Conservation (phyloP, 2,888 invertebrate species). For the Bembecia ichneumoniformis region DNA sequence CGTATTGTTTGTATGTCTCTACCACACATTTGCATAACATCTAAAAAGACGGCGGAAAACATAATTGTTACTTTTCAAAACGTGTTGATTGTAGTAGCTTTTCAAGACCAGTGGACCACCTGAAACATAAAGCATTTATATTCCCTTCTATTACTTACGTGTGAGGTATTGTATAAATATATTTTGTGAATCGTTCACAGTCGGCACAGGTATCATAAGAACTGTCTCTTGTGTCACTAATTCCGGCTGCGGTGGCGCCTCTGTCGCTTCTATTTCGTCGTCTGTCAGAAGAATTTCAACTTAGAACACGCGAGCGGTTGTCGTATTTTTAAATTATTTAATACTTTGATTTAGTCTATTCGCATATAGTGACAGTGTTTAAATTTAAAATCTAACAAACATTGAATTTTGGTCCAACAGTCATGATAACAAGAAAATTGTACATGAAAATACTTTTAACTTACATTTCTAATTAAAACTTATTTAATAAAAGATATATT, state of each 20-base stretch:
- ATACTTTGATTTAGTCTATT: no score
- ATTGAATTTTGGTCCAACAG: no score
- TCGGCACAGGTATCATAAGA: constrained; percentile 26
- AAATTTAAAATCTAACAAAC: no score
- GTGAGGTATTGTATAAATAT: constrained; percentile 60
- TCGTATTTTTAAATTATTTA: constrained; percentile 43
- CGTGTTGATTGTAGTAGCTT: not conserved
- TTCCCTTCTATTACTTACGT: constrained; percentile 42
- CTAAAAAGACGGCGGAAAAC: not conserved
- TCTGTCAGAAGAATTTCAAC: constrained; percentile 40
- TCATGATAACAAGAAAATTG: no score
- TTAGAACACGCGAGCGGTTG: constrained; percentile 44
- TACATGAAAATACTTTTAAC: no score
- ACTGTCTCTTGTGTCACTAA: constrained; percentile 26
- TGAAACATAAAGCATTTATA: constrained; percentile 38
- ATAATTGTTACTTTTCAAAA: not conserved
- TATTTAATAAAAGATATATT: no score
- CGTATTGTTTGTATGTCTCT: not conserved
- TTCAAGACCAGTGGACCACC: constrained; percentile 10
- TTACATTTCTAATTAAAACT: no score
- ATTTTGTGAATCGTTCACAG: constrained; percentile 43
- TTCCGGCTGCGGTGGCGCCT: constrained; percentile 27
- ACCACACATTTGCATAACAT: not conserved
- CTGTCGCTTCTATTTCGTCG: constrained; percentile 52
- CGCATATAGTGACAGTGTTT: no score